phyloP scores from a whole-genome alignment of 2,797 vertebrate species.

The Hirundo rustica region DNA sequence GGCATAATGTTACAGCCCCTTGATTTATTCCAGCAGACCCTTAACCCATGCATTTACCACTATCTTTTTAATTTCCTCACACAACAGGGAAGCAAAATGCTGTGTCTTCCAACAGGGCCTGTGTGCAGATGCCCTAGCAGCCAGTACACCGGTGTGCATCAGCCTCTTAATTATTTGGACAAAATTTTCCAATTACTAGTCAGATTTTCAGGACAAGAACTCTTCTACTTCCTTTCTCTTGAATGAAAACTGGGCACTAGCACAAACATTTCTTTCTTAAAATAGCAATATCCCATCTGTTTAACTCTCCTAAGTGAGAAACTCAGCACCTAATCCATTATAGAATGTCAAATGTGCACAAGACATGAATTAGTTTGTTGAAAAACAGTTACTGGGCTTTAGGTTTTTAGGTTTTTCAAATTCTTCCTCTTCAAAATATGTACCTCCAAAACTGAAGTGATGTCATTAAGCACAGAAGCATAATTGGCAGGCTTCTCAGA shows the following conservation, averaged over 20 bases:
- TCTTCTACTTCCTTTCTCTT: neutral
- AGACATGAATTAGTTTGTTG: neutral
- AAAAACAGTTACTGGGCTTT: conserved; percentile 27
- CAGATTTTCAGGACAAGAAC: neutral
- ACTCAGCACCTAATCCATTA: neutral
- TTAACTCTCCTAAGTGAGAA: neutral
- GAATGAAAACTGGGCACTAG: neutral
- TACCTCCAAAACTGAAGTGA: neutral
- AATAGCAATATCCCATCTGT: neutral
- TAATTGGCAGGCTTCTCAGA: neutral
- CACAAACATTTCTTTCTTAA: neutral
- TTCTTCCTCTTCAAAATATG: neutral
- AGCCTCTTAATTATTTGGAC: neutral
- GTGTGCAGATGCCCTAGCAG: neutral
- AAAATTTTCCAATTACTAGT: neutral
- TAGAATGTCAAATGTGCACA: neutral
- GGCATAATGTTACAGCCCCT: neutral
- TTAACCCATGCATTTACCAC: neutral
- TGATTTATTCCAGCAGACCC: neutral
- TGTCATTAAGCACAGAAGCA: neutral
- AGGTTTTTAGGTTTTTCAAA: neutral
- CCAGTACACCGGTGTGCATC: neutral
- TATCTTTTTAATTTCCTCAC: neutral
- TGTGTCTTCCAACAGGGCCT: neutral
- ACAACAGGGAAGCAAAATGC: neutral